Percentiles rank a stretch among this genome's conserved stretches.
These are phyloP conservation scores for Lottia scabra DNA, from an alignment of 2,888 invertebrate species.

Conservation along the genomic window DNA sequence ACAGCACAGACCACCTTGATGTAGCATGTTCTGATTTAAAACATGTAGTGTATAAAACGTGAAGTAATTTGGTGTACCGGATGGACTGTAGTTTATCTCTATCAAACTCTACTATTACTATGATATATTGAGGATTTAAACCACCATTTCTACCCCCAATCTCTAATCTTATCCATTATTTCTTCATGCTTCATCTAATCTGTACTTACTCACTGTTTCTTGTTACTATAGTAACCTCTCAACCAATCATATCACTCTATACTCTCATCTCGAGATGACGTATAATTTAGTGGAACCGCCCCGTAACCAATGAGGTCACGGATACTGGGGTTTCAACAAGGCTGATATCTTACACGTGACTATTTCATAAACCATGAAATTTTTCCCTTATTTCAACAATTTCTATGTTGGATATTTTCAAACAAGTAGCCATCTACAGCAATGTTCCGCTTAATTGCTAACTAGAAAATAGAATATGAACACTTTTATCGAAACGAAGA, in stretches of 20 bases:
- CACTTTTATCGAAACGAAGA: too few species aligned
- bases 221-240: background rate
- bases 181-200: background rate
- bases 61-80: background rate
- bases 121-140: background rate
- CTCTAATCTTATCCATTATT: background rate
- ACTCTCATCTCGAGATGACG: background rate
- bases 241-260: background rate
- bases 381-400: too few species aligned
- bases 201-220: background rate
- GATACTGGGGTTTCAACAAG: too few species aligned
- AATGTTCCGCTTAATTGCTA: too few species aligned
- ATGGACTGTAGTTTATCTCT: background rate
- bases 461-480: too few species aligned
- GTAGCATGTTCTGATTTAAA: too few species aligned
- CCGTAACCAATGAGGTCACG: background rate
- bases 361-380: too few species aligned
- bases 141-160: background rate
- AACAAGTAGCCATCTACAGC: too few species aligned
- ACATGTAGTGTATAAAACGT: too few species aligned
- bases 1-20: too few species aligned
- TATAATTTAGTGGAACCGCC: conserved; percentile 3
- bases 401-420: too few species aligned
- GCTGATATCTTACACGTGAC: too few species aligned
- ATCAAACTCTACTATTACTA: background rate